Percentiles rank a stretch among this genome's conserved stretches.
phyloP scores from a whole-genome alignment of 1,140 invertebrate genomes.

The Sycobia sp. region DNA sequence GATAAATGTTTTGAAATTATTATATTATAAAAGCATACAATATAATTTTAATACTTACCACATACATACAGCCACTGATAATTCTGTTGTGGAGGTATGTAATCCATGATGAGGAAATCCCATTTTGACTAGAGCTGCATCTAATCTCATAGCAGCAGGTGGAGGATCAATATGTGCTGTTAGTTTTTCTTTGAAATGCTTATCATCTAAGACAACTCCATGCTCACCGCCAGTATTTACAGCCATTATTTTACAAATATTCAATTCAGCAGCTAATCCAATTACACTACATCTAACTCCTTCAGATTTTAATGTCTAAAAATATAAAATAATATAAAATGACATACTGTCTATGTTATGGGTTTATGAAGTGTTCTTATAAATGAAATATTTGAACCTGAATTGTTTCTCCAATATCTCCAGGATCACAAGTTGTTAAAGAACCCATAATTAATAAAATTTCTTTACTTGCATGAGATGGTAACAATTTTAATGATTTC shows the following conservation, averaged over 20 bases:
- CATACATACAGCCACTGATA: conserved; percentile 81
- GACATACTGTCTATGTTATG: not conserved
- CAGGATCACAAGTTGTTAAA: conserved; percentile 95
- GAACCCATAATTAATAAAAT: conserved; percentile 90
- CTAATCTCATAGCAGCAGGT: conserved; percentile 77
- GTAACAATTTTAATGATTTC: conserved; percentile 85
- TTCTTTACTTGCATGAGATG: conserved; percentile 91
- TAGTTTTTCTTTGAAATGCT: conserved; percentile 83
- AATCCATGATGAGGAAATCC: conserved; percentile 82
- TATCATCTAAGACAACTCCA: conserved; percentile 88
- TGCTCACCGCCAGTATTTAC: conserved; percentile 85
- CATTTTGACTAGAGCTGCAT: conserved; percentile 89
- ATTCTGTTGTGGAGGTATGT: conserved; percentile 61
- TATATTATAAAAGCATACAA: not conserved
- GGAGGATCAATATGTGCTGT: conserved; percentile 86
- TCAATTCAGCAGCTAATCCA: conserved; percentile 92
- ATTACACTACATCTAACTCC: conserved; percentile 91
- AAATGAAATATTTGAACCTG: conserved; percentile 63
- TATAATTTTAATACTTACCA: conserved; percentile 66
- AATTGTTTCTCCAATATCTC: conserved; percentile 88
- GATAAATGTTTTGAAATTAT: conserved; percentile 28
- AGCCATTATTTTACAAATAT: conserved; percentile 84
- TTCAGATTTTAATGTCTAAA: conserved; percentile 71
- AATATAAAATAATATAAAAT: not conserved
- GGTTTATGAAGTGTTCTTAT: conserved; percentile 17